Conservation (phyloP, 2,113 vertebrate species). For the Lutjanus erythropterus region DNA sequence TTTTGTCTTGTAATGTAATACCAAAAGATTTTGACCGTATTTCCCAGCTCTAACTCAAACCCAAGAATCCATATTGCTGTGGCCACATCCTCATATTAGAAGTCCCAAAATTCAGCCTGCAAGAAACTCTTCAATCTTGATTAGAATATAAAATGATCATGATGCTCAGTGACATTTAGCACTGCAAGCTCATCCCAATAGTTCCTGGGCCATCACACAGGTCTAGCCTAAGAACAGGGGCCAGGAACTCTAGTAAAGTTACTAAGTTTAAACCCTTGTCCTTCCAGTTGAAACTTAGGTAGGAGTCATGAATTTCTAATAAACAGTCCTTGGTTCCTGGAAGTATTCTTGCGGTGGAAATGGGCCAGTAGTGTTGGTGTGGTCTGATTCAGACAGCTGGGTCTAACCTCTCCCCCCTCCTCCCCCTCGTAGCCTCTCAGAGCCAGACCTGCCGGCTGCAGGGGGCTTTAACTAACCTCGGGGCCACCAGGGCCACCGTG, state of each 20-base stretch:
- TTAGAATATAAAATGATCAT: no score
- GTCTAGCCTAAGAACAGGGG: not conserved
- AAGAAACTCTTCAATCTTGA: no score
- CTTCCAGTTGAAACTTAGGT: not conserved
- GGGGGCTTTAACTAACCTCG: constrained; percentile 63
- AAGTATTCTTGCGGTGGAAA: not conserved
- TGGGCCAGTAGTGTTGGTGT: not conserved
- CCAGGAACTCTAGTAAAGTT: not conserved
- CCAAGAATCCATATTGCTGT: no score
- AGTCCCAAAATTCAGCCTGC: no score
- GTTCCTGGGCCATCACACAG: not conserved
- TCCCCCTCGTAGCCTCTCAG: not conserved
- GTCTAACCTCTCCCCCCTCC: not conserved
- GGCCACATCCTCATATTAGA: no score
- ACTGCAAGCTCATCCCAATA: no score
- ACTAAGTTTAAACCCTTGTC: not conserved
- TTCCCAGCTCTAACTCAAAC: no score
- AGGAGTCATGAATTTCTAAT: not conserved
- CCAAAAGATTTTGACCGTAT: no score
- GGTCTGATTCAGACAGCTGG: constrained; percentile 59
- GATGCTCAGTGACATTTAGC: no score
- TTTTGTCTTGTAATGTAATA: no score
- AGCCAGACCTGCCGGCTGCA: constrained; percentile 71
- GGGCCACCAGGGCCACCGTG: constrained; percentile 22
- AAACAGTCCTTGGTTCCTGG: not conserved